phyloP scores from a whole-genome alignment of 1,140 invertebrate species.

The Dendroctonus valens region DNA sequence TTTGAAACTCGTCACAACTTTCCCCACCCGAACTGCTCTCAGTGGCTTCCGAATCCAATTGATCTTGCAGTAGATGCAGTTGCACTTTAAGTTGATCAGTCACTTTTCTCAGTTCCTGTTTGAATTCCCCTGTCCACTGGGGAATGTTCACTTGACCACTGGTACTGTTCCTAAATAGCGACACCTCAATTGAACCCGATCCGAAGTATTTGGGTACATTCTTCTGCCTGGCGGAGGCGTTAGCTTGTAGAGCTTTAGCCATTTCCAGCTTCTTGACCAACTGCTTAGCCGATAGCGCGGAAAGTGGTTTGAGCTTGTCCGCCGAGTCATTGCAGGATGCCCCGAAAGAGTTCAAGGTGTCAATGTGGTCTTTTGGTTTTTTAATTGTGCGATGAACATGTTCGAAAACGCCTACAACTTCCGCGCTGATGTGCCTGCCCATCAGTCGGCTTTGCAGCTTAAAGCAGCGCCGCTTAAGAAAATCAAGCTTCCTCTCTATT shows the following conservation, averaged over 20 bases:
- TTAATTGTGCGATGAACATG: constrained; percentile 60
- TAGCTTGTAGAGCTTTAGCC: constrained; percentile 47
- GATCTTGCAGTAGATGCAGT: constrained; percentile 67
- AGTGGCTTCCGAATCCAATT: constrained; percentile 89
- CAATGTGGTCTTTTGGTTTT: constrained; percentile 39
- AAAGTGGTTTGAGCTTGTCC: constrained; percentile 49
- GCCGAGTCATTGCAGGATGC: background rate
- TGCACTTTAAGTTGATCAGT: constrained; percentile 69
- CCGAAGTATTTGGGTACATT: constrained; percentile 60
- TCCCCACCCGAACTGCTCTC: constrained; percentile 91
- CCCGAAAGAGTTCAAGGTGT: constrained; percentile 12
- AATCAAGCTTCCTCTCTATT: constrained; percentile 66
- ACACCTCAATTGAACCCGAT: constrained; percentile 57
- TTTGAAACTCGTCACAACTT: constrained; percentile 86
- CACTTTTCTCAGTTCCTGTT: constrained; percentile 61
- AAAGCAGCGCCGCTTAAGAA: constrained; percentile 68
- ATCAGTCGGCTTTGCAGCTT: constrained; percentile 72
- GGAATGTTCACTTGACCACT: constrained; percentile 54
- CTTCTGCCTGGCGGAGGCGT: constrained; percentile 40
- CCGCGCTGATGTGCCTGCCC: constrained; percentile 72
- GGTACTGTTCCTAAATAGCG: constrained; percentile 34
- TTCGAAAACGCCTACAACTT: constrained; percentile 71
- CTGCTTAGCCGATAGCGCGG: constrained; percentile 56
- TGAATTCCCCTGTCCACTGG: constrained; percentile 52
- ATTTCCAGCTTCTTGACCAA: constrained; percentile 58